A percentile compares a stretch with the other conserved stretches of the same genome.
phyloP scores from a whole-genome alignment of 1,140 invertebrate genomes.

The Notospermus geniculatus region DNA sequence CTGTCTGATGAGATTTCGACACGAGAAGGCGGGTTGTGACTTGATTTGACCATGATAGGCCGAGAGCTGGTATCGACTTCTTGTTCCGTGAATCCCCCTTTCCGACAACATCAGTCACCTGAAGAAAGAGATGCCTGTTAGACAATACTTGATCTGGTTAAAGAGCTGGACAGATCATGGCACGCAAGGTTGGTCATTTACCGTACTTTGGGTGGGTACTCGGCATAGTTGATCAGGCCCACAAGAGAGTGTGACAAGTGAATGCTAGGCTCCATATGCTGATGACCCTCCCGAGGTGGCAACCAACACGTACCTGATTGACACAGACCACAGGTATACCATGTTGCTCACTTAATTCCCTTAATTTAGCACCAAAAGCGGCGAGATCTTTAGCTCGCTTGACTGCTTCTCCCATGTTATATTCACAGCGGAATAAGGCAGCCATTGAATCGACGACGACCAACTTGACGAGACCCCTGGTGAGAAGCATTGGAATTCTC shows the following conservation, averaged over 20 bases:
- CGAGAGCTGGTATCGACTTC: constrained; percentile 38
- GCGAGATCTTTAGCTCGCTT: constrained; percentile 63
- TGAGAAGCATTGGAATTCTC: constrained; percentile 59
- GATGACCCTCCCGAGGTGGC: no score
- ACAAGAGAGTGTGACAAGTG: constrained; percentile 23
- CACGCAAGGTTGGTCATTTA: no score
- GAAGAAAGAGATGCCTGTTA: constrained; percentile 10
- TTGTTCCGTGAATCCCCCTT: constrained; percentile 2
- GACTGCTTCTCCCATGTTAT: constrained; percentile 52
- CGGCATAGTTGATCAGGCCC: neutral
- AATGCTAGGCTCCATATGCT: no score
- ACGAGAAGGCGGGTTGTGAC: constrained; percentile 66
- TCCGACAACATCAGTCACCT: constrained; percentile 33
- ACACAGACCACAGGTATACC: constrained; percentile 67
- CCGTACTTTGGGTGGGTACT: no score
- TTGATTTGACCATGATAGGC: constrained; percentile 69
- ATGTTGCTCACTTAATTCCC: constrained; percentile 60
- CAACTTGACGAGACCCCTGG: constrained; percentile 62
- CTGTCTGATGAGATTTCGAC: constrained; percentile 29
- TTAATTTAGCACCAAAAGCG: constrained; percentile 61
- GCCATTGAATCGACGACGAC: constrained; percentile 76
- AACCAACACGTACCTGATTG: constrained; percentile 66
- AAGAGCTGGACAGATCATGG: no score
- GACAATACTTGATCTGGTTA: neutral
- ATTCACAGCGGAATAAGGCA: constrained; percentile 68